Conservation (phyloP, 53 echinoderm and acorn worm genomes). For the Pentamera pediparva region DNA sequence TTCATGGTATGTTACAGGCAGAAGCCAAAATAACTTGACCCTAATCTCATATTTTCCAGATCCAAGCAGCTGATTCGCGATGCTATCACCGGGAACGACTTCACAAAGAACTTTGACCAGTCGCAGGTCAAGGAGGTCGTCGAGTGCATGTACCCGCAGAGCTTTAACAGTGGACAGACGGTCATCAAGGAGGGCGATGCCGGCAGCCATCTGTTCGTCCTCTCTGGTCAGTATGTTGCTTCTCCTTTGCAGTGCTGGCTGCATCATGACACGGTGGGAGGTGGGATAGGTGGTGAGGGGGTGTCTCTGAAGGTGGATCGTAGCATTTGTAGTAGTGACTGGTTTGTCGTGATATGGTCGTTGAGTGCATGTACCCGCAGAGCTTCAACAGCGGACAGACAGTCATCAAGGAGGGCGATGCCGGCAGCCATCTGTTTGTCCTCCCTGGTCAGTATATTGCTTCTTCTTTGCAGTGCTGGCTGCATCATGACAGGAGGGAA, state of each 20-base stretch:
- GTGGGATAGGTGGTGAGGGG: no score
- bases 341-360: no score
- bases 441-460: conserved; percentile 59
- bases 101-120: conserved; percentile 91
- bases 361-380: conserved; percentile 93
- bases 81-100: conserved; percentile 86
- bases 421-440: conserved; percentile 93
- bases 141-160: conserved; percentile 90
- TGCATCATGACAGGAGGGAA: no score
- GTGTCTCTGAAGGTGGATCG: no score
- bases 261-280: no score
- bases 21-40: no score
- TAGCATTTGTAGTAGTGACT: no score
- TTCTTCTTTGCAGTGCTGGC: no score
- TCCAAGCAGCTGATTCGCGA: conserved; percentile 73
- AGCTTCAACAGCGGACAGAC: conserved; percentile 59
- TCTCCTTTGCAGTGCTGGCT: no score
- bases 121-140: conserved; percentile 82
- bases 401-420: conserved; percentile 91
- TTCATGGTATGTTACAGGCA: no score
- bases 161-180: conserved; percentile 58
- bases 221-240: conserved; percentile 56
- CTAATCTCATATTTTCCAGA: conserved; percentile 24
- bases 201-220: conserved; percentile 91
- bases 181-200: conserved; percentile 93